These are phyloP conservation scores for Odocoileus hemionus DNA, from an alignment of 2,113 vertebrate species.

Conservation along the genomic window DNA sequence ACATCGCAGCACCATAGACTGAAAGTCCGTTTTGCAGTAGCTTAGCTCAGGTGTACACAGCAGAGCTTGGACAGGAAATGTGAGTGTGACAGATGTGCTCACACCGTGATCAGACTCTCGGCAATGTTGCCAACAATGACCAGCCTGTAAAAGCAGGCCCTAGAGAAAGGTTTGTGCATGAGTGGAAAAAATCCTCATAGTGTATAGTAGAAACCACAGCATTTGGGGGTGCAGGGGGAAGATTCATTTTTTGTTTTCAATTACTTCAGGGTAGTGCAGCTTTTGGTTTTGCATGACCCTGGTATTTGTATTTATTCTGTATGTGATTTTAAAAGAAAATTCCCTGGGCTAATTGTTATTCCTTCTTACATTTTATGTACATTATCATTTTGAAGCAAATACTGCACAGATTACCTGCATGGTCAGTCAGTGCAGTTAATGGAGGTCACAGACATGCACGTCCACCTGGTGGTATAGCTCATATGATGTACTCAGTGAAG, in stretches of 20 bases:
- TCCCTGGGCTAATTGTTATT: neutral
- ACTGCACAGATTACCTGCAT: neutral
- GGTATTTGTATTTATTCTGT: neutral
- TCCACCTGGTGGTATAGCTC: neutral
- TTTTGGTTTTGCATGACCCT: neutral
- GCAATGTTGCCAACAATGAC: neutral
- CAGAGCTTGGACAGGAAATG: neutral
- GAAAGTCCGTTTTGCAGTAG: neutral
- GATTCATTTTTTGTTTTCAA: neutral
- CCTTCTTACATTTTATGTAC: neutral
- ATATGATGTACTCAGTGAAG: neutral
- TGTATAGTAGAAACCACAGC: neutral
- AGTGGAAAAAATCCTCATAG: accelerated
- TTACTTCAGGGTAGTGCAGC: neutral
- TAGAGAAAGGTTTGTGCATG: neutral
- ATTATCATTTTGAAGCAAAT: neutral
- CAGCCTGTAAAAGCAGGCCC: neutral
- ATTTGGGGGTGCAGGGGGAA: neutral
- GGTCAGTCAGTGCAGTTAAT: too few relatives aligned
- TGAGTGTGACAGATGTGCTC: neutral
- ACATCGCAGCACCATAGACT: neutral
- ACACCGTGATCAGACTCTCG: neutral
- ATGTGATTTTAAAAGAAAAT: neutral
- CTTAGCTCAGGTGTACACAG: neutral
- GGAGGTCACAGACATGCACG: too few relatives aligned